phyloP scores from a whole-genome alignment of 2,888 invertebrate species.

The Ariolimax columbianus region DNA sequence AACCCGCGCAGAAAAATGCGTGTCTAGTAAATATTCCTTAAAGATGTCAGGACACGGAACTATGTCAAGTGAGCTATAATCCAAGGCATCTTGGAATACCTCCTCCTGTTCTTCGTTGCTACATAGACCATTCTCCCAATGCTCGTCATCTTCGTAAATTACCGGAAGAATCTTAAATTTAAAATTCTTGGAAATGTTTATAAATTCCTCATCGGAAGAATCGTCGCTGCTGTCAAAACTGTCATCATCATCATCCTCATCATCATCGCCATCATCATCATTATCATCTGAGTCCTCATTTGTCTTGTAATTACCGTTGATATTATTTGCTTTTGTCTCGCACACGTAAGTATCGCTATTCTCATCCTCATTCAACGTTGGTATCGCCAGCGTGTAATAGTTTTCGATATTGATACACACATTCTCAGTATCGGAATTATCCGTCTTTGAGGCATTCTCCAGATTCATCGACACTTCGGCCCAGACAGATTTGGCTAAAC shows the following conservation, averaged over 20 bases:
- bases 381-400: conserved; percentile 35
- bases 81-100: background rate
- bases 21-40: conserved; percentile 37
- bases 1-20: background rate
- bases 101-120: background rate
- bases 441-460: background rate
- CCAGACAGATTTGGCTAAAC: background rate
- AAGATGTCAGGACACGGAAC: background rate
- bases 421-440: background rate
- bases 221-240: conserved; percentile 36
- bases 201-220: conserved; percentile 42
- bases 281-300: background rate
- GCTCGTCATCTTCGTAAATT: conserved; percentile 42
- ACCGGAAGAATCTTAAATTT: conserved; percentile 34
- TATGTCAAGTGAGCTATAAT: background rate
- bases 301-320: background rate
- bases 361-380: background rate
- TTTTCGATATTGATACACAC: background rate
- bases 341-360: background rate
- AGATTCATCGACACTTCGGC: background rate
- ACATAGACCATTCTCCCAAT: background rate
- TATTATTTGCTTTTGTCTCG: background rate
- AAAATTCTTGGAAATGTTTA: conserved; percentile 26
- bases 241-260: background rate
- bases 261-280: background rate